Evolutionary conservation across 2,888 invertebrate genomes (phyloP), one percentile per base, ranked within the genome.

Genomic region (Nephrotoma appendiculata): DNA sequence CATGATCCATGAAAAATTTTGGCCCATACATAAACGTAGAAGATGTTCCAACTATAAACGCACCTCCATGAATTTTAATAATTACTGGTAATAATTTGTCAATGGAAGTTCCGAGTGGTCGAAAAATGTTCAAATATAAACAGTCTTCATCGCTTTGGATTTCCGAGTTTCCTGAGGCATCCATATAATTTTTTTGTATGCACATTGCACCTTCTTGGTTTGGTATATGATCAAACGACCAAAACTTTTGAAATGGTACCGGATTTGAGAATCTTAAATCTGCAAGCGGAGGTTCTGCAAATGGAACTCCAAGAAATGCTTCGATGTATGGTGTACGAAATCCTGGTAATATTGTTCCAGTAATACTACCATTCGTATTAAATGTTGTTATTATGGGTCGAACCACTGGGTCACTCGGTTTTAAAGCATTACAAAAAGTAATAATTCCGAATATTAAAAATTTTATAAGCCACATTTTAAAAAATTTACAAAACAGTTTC

Each of bases 301-400:
- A 97, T 0, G 96, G 96, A 88, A 97, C 95, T 0, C 96, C 96
- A 86, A 96, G 92, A 90, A 95, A 97, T 12, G 94, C 95, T 19
- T 94, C 93, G 88, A 96, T 95, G 89, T 94, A 94, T 90, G 95
- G 95, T 2, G 95, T 94, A 87, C 96, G 93, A 89, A 94, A 94
- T 7, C 41, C 41, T 42, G 41, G 15, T 52, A 84, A 42, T n/a
- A 42, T 42, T 11, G 43, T 84, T 3, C 84, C 84, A 2, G n/a
- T 84, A 43, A 84, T 52, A 86, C 85, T 15, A 83, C 19, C 41
- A 87, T 43, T 15, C n/a, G 5, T 31, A 71, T 71, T 31, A 71
- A 71, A 71, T n/a, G 52, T 57, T 5, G n/a, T 1, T 15, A 57
- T 57, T 15, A 15, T 57, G 5, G 5, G 52, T 15, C 52, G n/a